Evolutionary conservation across 1,140 invertebrate genomes (phyloP).

Genomic region (Conus betulinus): DNA sequence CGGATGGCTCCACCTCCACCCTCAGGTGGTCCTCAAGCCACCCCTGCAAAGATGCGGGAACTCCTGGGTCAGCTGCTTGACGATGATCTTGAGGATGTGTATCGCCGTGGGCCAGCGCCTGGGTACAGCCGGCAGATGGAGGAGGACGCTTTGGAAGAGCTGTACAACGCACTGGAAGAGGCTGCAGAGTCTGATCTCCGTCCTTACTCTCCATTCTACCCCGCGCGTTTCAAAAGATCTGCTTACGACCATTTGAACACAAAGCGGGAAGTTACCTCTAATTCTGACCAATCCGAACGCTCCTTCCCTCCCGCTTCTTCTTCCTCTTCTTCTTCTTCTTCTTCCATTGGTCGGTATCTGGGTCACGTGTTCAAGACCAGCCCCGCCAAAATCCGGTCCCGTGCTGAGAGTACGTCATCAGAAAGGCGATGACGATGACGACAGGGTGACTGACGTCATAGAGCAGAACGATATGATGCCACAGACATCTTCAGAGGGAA

Average conservation of each 20-base stretch:
- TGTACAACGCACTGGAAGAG: background rate
- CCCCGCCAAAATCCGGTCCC: background rate
- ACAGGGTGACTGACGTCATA: background rate
- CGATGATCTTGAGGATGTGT: too few relatives aligned
- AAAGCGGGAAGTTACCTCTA: background rate
- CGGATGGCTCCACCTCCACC: conserved; percentile 31
- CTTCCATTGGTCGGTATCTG: background rate
- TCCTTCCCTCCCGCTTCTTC: background rate
- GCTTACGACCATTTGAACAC: too few relatives aligned
- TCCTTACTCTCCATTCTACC: background rate
- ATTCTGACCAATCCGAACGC: background rate
- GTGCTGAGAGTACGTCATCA: background rate
- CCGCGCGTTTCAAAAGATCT: background rate
- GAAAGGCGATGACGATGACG: conserved; percentile 41
- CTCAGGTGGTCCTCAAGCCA: background rate
- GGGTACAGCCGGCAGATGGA: too few relatives aligned
- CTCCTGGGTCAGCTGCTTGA: conserved; percentile 36
- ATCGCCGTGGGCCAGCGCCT: too few relatives aligned
- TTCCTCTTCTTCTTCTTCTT: conserved; percentile 24
- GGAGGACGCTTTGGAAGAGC: too few relatives aligned
- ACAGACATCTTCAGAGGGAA: background rate
- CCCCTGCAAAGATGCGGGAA: conserved; percentile 11
- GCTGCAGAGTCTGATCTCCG: background rate
- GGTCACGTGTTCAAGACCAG: background rate
- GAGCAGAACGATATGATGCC: background rate